These are phyloP conservation scores for Microcaecilia unicolor DNA, from an alignment of 2,797 vertebrate genomes.

Conservation along the genomic window DNA sequence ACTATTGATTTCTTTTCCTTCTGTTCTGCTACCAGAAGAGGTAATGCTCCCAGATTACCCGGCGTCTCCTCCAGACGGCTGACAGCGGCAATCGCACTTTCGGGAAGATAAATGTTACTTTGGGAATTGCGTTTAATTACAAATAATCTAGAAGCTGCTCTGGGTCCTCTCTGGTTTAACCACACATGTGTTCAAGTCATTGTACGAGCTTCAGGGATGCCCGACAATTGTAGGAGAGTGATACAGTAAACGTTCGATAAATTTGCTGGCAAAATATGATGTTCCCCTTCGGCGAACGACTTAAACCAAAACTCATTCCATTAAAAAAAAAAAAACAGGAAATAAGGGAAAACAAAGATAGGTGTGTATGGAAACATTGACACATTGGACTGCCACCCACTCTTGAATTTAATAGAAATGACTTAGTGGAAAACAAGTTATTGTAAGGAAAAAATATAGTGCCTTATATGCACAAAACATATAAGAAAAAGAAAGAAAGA, in stretches of 20 bases:
- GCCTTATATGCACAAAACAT: too few species aligned
- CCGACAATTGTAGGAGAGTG: slow-evolving; percentile 6
- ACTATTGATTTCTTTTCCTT: slow-evolving; percentile 75
- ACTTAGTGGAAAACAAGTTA: too few species aligned
- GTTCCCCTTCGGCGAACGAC: not conserved
- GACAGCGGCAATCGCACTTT: slow-evolving; percentile 67
- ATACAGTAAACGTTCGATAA: slow-evolving; percentile 15
- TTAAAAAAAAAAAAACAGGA: too few species aligned
- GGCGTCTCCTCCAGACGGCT: slow-evolving; percentile 59
- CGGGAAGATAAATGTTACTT: slow-evolving; percentile 75
- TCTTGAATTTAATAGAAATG: too few species aligned
- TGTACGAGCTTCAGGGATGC: slow-evolving; percentile 22
- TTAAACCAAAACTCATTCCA: too few species aligned
- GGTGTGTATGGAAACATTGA: too few species aligned
- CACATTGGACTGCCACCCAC: too few species aligned
- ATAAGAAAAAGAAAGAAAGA: too few species aligned
- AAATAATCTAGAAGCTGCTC: slow-evolving; percentile 61
- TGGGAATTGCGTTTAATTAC: slow-evolving; percentile 78
- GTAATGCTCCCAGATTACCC: slow-evolving; percentile 54
- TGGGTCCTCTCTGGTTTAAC: slow-evolving; percentile 45
- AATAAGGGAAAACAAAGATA: too few species aligned
- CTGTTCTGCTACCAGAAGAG: slow-evolving; percentile 54
- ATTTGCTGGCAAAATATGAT: slow-evolving; percentile 6
- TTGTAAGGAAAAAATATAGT: too few species aligned
- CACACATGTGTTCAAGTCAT: slow-evolving; percentile 44